phyloP scores from a whole-genome alignment of 2,113 vertebrate species.

The Limanda limanda region DNA sequence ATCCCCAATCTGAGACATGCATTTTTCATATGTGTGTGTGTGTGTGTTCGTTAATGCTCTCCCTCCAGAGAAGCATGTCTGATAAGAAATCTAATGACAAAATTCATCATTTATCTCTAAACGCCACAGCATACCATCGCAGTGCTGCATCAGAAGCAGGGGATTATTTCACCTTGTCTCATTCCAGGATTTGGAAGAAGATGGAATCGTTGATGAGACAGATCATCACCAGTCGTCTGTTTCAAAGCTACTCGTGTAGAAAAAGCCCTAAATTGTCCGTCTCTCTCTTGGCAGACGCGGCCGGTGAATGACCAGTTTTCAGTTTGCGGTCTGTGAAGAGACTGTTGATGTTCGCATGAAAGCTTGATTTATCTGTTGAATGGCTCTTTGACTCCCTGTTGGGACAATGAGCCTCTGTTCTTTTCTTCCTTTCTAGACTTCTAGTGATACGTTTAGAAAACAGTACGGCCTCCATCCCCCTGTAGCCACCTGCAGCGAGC shows the following conservation, averaged over 20 bases:
- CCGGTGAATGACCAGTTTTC: conserved; percentile 38
- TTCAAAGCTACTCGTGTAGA: background rate
- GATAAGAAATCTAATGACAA: conserved; percentile 50
- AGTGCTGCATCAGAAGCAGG: background rate
- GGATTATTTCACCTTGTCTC: background rate
- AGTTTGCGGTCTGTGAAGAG: conserved; percentile 4
- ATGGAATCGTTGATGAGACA: background rate
- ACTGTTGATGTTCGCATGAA: conserved; percentile 36
- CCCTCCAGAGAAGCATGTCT: conserved; percentile 5
- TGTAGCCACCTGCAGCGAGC: background rate
- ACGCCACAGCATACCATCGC: background rate
- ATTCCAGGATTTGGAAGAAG: background rate
- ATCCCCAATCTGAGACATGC: too few species aligned
- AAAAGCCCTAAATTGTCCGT: background rate
- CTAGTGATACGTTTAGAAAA: conserved; percentile 15
- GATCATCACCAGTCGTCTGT: background rate
- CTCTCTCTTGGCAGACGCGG: conserved; percentile 5
- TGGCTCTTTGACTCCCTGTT: conserved; percentile 43
- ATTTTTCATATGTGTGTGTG: too few species aligned
- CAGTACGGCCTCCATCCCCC: background rate
- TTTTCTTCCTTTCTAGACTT: conserved; percentile 26
- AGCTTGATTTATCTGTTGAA: conserved; percentile 62
- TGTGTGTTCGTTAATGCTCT: background rate
- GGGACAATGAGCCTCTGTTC: conserved; percentile 46
- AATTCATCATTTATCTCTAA: conserved; percentile 24